A percentile compares a stretch with the other conserved stretches of the same genome.
These are phyloP conservation scores for Cichlasoma orientale DNA, from an alignment of 2,797 vertebrate species.

Conservation along the genomic window DNA sequence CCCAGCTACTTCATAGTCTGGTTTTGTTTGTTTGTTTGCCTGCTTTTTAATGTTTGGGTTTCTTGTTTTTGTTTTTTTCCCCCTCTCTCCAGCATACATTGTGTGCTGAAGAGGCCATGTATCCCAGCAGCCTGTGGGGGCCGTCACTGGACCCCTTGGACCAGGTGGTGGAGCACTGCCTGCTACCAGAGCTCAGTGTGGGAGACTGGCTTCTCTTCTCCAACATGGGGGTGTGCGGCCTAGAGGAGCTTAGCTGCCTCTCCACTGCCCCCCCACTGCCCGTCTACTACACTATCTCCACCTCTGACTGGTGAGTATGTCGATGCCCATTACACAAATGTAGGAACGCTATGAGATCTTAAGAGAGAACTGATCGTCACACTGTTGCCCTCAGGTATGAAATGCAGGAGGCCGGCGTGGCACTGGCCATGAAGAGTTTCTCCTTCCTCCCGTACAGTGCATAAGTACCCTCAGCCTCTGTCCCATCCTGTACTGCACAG, in stretches of 20 bases:
- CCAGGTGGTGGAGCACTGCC: slow-evolving; percentile 94
- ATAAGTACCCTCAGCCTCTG: slow-evolving; percentile 83
- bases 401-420: slow-evolving; percentile 93
- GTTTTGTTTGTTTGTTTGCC: background rate
- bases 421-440: slow-evolving; percentile 91
- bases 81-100: slow-evolving; percentile 59
- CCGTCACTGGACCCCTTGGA: slow-evolving; percentile 95
- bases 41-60: background rate
- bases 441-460: slow-evolving; percentile 90
- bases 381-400: slow-evolving; percentile 85
- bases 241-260: slow-evolving; percentile 84
- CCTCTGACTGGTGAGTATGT: slow-evolving; percentile 90
- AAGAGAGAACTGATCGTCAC: background rate
- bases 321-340: background rate
- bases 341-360: background rate
- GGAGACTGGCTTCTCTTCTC: slow-evolving; percentile 98
- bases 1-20: background rate
- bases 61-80: background rate
- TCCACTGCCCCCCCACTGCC: slow-evolving; percentile 85
- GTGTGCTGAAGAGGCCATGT: slow-evolving; percentile 85
- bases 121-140: slow-evolving; percentile 96
- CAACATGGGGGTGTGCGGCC: slow-evolving; percentile 91
- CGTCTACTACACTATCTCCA: slow-evolving; percentile 93
- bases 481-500: slow-evolving; percentile 76
- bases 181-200: slow-evolving; percentile 92